phyloP scores from a whole-genome alignment of 2,113 vertebrate genomes.

The Manacus vitellinus region DNA sequence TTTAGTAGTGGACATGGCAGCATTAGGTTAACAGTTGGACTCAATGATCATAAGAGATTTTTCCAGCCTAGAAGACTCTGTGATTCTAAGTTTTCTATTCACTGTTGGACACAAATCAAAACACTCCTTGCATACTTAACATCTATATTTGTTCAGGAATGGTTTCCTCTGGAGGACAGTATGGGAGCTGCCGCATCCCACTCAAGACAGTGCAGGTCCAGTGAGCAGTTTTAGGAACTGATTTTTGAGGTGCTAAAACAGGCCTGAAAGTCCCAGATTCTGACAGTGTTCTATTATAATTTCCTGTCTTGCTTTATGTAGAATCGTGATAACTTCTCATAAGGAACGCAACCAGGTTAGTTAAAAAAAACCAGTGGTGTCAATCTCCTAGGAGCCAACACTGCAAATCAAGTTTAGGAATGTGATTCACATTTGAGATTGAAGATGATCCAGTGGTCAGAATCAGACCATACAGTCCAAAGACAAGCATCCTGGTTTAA shows the following conservation, averaged over 20 bases:
- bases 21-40: neutral
- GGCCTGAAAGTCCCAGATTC: neutral
- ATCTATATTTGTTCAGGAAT: neutral
- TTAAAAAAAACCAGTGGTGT: accelerated
- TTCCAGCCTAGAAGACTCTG: neutral
- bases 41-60: neutral
- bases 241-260: neutral
- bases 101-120: neutral
- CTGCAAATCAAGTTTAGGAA: neutral
- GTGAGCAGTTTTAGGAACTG: neutral
- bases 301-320: neutral
- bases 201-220: neutral
- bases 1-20: neutral
- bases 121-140: neutral
- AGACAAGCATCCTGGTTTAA: neutral
- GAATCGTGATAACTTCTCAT: neutral
- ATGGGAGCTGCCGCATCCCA: neutral
- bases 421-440: neutral
- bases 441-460: neutral
- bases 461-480: neutral
- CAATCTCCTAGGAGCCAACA: neutral
- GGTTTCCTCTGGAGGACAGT: neutral
- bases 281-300: neutral
- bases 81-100: neutral
- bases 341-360: neutral